Evolutionary conservation across 2,888 invertebrate genomes (phyloP), one percentile per base, ranked within the genome.

Genomic region (Pasiphila rectangulata): DNA sequence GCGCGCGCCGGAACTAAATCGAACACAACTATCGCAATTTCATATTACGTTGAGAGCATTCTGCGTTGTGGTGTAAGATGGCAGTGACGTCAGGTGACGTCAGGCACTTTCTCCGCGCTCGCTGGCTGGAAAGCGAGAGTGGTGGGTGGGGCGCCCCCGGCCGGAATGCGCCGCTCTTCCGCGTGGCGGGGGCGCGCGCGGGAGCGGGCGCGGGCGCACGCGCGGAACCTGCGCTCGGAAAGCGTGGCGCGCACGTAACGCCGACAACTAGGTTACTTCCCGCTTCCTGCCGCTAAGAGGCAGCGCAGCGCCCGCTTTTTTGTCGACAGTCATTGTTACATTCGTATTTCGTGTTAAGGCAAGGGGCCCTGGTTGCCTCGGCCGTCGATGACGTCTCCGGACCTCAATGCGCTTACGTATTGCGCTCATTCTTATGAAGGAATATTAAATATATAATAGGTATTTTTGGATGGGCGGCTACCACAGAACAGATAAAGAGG

Each of bases 201-300:
- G n/a, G n/a, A n/a, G n/a, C n/a, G n/a, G n/a, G n/a, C n/a, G n/a
- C n/a, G n/a, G n/a, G n/a, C n/a, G n/a, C 66, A 57, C 56, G 68
- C 60, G 67, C 70, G 69, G 72, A 70, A 68, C 72, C 32, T 27
- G 45, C 64, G 67, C 66, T 63, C 66, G 69, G 73, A 75, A 76
- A 75, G 77, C 77, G 81, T 72, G 66, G 70, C 69, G 54, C 47
- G 72, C 67, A 76, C 78, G 78, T 78, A 73, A 83, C 70, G 50
- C 56, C 59, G 59, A 55, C 74, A 73, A 78, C 64, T 83, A 57
- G 80, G 79, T 77, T 77, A 83, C 75, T 84, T 86, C 84, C 84
- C 76, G 64, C 72, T 86, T 86, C 86, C 85, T 76, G 59, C 54
- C 5, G 51, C 54, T 58, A n/a, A n/a, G 42, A 35, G 34, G 39